phyloP scores from a whole-genome alignment of 1,140 invertebrate genomes.

The Scaptomyza graminum region DNA sequence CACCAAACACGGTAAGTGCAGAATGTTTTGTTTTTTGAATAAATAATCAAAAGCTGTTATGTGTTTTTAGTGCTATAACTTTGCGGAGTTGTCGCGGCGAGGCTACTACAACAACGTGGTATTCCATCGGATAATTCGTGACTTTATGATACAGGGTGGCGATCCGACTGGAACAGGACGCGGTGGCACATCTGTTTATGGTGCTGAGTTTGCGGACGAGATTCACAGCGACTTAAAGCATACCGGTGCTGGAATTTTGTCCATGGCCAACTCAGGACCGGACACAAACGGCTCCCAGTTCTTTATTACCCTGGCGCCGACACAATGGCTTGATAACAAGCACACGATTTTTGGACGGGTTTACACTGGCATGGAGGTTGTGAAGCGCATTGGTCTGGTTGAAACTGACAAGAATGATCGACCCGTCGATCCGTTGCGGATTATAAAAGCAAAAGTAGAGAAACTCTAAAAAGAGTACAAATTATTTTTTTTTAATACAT shows the following conservation, averaged over 20 bases:
- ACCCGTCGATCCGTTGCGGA: slow-evolving; percentile 95
- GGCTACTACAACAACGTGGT: slow-evolving; percentile 98
- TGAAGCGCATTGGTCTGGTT: slow-evolving; percentile 95
- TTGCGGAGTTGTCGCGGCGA: slow-evolving; percentile 95
- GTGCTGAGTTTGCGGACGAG: slow-evolving; percentile 97
- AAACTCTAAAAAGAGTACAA: slow-evolving; percentile 79
- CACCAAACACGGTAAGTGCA: slow-evolving; percentile 89
- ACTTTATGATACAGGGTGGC: slow-evolving; percentile 99
- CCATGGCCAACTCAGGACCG: slow-evolving; percentile 95
- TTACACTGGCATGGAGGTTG: slow-evolving; percentile 93
- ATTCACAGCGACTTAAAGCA: slow-evolving; percentile 97
- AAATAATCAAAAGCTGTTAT: background rate
- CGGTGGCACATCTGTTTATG: slow-evolving; percentile 98
- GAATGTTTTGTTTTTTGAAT: background rate
- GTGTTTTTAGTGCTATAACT: slow-evolving; percentile 91
- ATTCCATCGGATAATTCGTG: slow-evolving; percentile 97
- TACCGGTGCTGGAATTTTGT: slow-evolving; percentile 90
- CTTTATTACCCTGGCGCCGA: slow-evolving; percentile 98
- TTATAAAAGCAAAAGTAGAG: slow-evolving; percentile 89
- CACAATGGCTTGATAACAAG: slow-evolving; percentile 98
- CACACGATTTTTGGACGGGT: slow-evolving; percentile 98
- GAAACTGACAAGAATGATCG: slow-evolving; percentile 96
- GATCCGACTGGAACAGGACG: slow-evolving; percentile 97
- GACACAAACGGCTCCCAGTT: slow-evolving; percentile 99
- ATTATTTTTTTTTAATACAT: slow-evolving; percentile 5